These are phyloP conservation scores for Rhynchophorus ferrugineus DNA, from an alignment of 1,140 invertebrate species.

Conservation along the genomic window DNA sequence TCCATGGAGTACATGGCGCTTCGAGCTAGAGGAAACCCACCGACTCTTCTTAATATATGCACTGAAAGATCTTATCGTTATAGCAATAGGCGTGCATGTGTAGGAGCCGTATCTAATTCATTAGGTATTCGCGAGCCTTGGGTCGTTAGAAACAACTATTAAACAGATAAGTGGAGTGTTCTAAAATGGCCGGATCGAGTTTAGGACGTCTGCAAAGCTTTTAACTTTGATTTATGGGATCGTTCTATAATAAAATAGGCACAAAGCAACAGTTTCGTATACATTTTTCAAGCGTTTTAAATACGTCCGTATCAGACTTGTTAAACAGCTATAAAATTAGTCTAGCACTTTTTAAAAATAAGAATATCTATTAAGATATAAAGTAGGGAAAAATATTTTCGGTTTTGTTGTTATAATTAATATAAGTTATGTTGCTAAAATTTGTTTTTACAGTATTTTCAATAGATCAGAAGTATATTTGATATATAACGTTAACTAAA, in stretches of 20 bases:
- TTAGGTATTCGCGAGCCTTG: constrained; percentile 2
- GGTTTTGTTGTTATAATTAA: no score
- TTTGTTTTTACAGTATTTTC: no score
- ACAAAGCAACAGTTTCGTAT: background rate
- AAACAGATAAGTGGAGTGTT: constrained; percentile 10
- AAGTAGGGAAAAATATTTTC: no score
- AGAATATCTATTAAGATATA: no score
- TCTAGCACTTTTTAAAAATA: no score
- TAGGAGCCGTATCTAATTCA: constrained; percentile 4
- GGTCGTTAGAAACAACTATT: constrained; percentile 5
- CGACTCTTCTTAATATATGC: background rate
- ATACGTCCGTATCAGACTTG: no score
- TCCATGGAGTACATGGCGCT: no score
- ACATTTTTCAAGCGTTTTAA: no score
- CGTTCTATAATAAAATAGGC: background rate
- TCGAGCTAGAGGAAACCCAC: background rate
- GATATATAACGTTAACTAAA: no score
- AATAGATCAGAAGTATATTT: no score
- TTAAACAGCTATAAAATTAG: no score
- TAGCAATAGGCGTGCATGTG: background rate
- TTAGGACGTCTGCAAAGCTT: background rate
- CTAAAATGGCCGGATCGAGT: background rate
- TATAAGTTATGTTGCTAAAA: no score
- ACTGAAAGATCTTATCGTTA: background rate
- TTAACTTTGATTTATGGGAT: background rate